phyloP scores from a whole-genome alignment of 1,140 invertebrate species.

The Maconellicoccus hirsutus region DNA sequence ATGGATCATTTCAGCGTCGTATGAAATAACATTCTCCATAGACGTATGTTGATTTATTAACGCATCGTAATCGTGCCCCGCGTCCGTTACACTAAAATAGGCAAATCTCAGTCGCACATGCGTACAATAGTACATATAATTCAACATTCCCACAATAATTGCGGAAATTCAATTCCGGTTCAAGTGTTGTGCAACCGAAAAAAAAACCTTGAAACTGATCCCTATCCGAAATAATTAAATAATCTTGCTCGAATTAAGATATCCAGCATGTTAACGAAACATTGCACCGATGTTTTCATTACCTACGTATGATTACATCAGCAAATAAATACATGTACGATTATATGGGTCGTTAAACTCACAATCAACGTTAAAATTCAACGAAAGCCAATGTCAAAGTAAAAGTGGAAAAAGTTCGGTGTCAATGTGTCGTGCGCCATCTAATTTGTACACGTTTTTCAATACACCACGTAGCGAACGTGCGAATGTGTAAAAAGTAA shows the following conservation, averaged over 20 bases:
- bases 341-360: too few relatives aligned
- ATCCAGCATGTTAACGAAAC: not conserved
- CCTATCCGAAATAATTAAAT: not conserved
- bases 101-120: not conserved
- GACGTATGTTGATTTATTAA: not conserved
- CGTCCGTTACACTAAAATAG: not conserved
- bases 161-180: conserved; percentile 7
- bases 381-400: not conserved
- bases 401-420: not conserved
- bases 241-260: not conserved
- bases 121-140: not conserved
- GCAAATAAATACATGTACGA: not conserved
- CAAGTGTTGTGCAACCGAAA: not conserved
- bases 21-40: too few relatives aligned
- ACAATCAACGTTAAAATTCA: not conserved
- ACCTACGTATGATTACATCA: not conserved
- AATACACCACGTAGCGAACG: not conserved
- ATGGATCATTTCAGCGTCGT: too few relatives aligned
- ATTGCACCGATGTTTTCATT: not conserved
- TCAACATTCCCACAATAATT: not conserved
- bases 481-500: not conserved
- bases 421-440: too few relatives aligned
- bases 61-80: not conserved
- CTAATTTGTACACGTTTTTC: too few relatives aligned
- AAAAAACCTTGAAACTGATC: not conserved